phyloP scores from a whole-genome alignment of 2,888 invertebrate genomes.

The Drosophila buzzatii region DNA sequence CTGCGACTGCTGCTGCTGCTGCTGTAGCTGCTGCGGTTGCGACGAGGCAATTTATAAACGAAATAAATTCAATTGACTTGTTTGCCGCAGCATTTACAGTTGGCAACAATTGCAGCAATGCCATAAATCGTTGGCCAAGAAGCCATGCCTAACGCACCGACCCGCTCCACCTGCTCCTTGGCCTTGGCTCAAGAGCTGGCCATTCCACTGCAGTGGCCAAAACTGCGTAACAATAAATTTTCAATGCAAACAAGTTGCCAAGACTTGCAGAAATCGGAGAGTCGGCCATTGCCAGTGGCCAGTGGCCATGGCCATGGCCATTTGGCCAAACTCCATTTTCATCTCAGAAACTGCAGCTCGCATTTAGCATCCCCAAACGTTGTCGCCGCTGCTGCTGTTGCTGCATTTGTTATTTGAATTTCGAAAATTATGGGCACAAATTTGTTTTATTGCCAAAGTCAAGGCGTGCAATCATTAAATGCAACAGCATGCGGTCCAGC shows the following conservation, averaged over 20 bases:
- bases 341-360: slow-evolving; percentile 4
- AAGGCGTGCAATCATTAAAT: slow-evolving; percentile 82
- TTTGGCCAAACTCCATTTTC: slow-evolving; percentile 30
- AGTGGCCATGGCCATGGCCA: slow-evolving; percentile 25
- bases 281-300: slow-evolving; percentile 30
- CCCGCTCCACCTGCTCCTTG: slow-evolving; percentile 1
- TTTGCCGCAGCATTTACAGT: slow-evolving; percentile 81
- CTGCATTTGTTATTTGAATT: slow-evolving; percentile 79
- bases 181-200: slow-evolving; percentile 13
- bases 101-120: slow-evolving; percentile 81
- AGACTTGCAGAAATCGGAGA: slow-evolving; percentile 52
- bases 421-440: slow-evolving; percentile 81
- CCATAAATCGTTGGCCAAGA: slow-evolving; percentile 77
- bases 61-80: slow-evolving; percentile 82
- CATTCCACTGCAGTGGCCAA: slow-evolving; percentile 65
- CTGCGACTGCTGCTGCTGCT: background rate
- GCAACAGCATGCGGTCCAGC: slow-evolving; percentile 78
- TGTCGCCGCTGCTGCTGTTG: slow-evolving; percentile 35
- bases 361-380: slow-evolving; percentile 23
- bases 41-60: slow-evolving; percentile 76
- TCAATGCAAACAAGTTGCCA: slow-evolving; percentile 79
- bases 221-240: slow-evolving; percentile 81
- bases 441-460: slow-evolving; percentile 82
- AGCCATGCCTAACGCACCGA: slow-evolving; percentile 12
- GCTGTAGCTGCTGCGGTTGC: slow-evolving; percentile 32